Evolutionary conservation across 1,140 invertebrate genomes (phyloP).

Genomic region (Rhizoglyphus robini): DNA sequence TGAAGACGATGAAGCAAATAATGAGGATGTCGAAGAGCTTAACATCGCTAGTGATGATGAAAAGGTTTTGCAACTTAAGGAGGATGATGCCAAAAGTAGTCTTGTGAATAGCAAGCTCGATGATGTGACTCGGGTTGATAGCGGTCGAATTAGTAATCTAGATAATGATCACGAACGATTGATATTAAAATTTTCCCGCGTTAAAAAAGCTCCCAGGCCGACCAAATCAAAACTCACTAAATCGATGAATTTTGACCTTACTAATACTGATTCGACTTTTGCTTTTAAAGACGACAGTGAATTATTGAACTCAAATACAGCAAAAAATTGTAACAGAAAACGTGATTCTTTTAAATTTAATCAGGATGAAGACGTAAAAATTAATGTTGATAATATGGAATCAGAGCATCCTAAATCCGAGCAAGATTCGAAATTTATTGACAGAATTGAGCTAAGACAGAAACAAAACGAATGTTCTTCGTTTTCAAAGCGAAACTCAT

Average conservation of each 20-base stretch:
- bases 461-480: not conserved
- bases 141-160: not conserved
- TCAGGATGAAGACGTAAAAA: constrained; percentile 4
- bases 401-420: too few relatives aligned
- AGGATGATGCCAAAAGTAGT: not conserved
- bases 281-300: not conserved
- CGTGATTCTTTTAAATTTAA: constrained; percentile 1
- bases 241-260: not conserved
- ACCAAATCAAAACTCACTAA: not conserved
- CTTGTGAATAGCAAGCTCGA: too few relatives aligned
- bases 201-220: not conserved
- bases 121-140: not conserved
- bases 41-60: not conserved
- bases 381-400: not conserved
- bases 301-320: not conserved
- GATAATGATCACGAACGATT: not conserved
- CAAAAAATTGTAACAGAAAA: too few relatives aligned
- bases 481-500: too few relatives aligned
- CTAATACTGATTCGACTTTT: not conserved
- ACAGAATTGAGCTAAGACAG: not conserved
- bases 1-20: not conserved
- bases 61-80: not conserved
- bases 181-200: not conserved
- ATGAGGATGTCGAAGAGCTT: not conserved
- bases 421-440: not conserved